Evolutionary conservation across 1,140 invertebrate species (phyloP).

Genomic region (Argopecten irradians): DNA sequence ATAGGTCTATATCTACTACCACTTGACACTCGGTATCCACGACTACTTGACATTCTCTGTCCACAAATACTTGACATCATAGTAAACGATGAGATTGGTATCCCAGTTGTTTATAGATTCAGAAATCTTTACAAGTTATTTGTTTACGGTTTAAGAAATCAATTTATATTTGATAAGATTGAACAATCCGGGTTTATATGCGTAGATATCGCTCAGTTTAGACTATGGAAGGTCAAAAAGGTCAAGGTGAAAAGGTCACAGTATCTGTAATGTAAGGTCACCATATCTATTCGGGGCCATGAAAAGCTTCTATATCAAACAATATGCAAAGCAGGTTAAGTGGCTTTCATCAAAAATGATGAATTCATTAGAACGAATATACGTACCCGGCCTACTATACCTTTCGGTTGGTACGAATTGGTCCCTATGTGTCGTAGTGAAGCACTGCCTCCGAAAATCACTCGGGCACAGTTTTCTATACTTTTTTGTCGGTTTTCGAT

Average conservation of each 20-base stretch:
- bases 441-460: no score
- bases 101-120: background rate
- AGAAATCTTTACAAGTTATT: slow-evolving; percentile 11
- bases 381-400: no score
- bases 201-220: background rate
- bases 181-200: background rate
- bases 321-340: no score
- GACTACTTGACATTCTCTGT: background rate
- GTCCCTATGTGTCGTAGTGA: no score
- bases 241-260: background rate
- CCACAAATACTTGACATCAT: background rate
- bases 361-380: no score
- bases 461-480: no score
- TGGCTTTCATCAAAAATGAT: no score
- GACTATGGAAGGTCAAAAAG: background rate
- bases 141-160: slow-evolving; percentile 10
- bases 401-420: no score
- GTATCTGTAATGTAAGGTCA: no score
- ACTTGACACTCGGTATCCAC: background rate
- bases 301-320: no score
- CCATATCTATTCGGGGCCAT: no score
- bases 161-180: background rate
- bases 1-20: background rate
- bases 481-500: no score
- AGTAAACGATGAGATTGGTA: background rate